Evolutionary conservation across 2,888 invertebrate species (phyloP), one percentile per base, ranked within the genome.

Genomic region (Dexiosoma caninum): DNA sequence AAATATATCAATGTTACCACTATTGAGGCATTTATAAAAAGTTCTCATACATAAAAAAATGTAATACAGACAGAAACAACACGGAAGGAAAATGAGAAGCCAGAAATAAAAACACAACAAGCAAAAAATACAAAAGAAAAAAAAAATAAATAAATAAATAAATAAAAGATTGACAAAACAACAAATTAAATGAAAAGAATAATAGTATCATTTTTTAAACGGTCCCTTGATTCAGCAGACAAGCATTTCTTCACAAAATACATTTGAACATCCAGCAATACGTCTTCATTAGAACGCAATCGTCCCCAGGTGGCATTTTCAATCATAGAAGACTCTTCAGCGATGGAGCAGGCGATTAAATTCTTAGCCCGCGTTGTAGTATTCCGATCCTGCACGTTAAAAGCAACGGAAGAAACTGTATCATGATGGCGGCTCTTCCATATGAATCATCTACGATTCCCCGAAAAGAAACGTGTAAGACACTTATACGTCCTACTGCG

Each of bases 191-290:
- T 35, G 9, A 53, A 57, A 70, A 35, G 44, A 49, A 67, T 69
- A 72, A 77, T 59, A 12, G 37, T 67, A 59, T 76, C 53, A 71
- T 44, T 44, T 57, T 69, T 64, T 64, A 76, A 80, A 80, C 9
- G 64, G 14, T 69, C 57, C 62, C 74, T 14, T 9, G 64, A 35
- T 21, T 23, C 42, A 19, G 14, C 49, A 12, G 2, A 53, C 60
- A 5, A 2, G 14, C 35, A 14, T 35, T 21, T 12, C 7, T 30
- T 5, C 21, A 30, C 9, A 7, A 3, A 3, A 44, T 8, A 46
- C 3, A 46, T 27, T 1, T 4, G 7, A 10, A 21, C 30, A 21
- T 21, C 5, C 3, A 57, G 12, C 23, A 1, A 27, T 49, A 37
- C 35, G 40, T 51, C 10, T 27, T n/a, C 51, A 60, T 60, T 51